These are phyloP conservation scores for Bombyx mandarina DNA, from an alignment of 1,140 invertebrate genomes.

Conservation along the genomic window DNA sequence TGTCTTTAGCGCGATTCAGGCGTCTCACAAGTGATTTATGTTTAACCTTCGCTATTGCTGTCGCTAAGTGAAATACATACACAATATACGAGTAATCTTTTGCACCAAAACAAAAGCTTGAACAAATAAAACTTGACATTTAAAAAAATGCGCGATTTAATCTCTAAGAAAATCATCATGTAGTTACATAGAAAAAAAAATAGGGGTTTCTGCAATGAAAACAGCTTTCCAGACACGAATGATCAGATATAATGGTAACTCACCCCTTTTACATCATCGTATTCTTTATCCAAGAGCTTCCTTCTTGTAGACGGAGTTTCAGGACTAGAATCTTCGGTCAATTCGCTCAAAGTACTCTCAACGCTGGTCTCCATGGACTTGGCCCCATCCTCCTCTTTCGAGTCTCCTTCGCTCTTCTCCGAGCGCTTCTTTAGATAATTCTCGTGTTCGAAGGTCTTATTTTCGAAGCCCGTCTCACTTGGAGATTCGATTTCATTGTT, in stretches of 20 bases:
- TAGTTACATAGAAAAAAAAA: too few species aligned
- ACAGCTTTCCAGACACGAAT: too few species aligned
- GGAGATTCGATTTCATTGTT: conserved; percentile 57
- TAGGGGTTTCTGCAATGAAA: too few species aligned
- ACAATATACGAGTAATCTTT: too few species aligned
- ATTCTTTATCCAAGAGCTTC: conserved; percentile 47
- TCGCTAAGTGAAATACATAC: too few species aligned
- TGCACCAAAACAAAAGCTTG: too few species aligned
- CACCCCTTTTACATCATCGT: conserved; percentile 56
- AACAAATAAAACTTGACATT: too few species aligned
- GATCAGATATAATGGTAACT: conserved; percentile 19
- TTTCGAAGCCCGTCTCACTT: conserved; percentile 64
- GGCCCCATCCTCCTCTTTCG: conserved; percentile 33
- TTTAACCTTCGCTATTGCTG: too few species aligned
- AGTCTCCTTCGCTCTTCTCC: conserved; percentile 38
- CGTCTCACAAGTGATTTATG: too few species aligned
- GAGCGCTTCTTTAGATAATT: conserved; percentile 60
- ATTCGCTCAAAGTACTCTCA: conserved; percentile 54
- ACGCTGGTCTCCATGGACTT: conserved; percentile 63
- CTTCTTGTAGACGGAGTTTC: conserved; percentile 48
- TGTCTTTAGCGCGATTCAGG: too few species aligned
- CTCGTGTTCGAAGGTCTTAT: conserved; percentile 69
- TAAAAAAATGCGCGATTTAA: too few species aligned
- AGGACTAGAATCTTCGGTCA: conserved; percentile 54
- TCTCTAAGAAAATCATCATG: too few species aligned